Evolutionary conservation across 1,140 invertebrate species (phyloP), one percentile per base, ranked within the genome.

Genomic region (Conus ventricosus): DNA sequence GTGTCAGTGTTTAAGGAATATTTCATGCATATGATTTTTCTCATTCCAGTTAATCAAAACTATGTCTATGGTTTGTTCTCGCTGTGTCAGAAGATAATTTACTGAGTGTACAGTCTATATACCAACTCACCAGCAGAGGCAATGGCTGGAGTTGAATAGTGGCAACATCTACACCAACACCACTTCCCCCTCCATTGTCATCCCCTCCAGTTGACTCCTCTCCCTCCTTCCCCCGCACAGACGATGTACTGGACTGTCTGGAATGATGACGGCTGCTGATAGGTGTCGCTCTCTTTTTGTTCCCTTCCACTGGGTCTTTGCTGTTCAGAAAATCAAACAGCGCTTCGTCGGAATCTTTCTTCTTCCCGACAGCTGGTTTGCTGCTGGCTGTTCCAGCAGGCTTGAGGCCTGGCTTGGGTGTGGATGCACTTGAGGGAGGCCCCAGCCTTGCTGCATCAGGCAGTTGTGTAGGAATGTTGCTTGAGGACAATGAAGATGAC

Each of bases 241-340:
- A 95, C 13, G 94, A 94, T 54, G 92, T 92, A 91, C 94, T 95
- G n/a, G 94, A 95, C 88, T 95, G 94, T 87, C 94, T 83, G 7
- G 94, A 95, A 92, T 95, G 94, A 67, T 93, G 88, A 53, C 83
- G 88, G 90, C 92, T 92, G 67, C 90, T 92, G 5, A 88, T 88
- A 53, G 93, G 91, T 60, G 93, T 93, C 10, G n/a, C 88, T 54
- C 91, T 91, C 63, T 92, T 93, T 83, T 92, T 93, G 2, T 83
- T 85, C 23, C 81, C 87, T 20, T 94, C 92, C 39, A 90, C 63
- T n/a, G 92, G 89, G 27, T 94, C 93, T 84, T 91, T 92, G 85
- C 94, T 94, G 89, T 96, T 96, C 13, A 96, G 89, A 93, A 95
- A 96, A 85, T 95, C 94, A 92, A 96, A 95, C 71, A 96, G 90